phyloP scores from a whole-genome alignment of 2,797 vertebrate species.

The Diceros bicornis region DNA sequence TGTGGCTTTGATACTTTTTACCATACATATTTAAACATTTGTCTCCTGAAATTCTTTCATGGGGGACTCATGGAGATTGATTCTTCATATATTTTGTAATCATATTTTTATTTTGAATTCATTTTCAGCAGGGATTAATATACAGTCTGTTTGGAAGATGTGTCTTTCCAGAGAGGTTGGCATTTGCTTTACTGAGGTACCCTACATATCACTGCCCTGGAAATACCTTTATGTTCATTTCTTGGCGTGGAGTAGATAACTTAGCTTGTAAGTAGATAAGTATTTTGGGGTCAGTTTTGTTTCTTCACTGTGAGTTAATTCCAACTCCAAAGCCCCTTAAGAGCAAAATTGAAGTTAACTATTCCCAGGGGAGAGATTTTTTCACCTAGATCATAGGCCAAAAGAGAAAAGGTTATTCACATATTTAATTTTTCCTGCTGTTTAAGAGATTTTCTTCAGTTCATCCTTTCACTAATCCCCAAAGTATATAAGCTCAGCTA shows the following conservation, averaged over 20 bases:
- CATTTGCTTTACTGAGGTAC: slow-evolving; percentile 12
- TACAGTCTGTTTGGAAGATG: not conserved
- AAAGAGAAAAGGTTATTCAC: not conserved
- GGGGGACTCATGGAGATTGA: not conserved
- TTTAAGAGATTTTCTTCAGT: not conserved
- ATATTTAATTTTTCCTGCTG: not conserved
- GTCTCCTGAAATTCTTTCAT: not conserved
- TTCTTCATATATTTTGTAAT: slow-evolving; percentile 35
- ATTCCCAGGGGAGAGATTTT: not conserved
- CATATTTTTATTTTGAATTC: slow-evolving; percentile 33
- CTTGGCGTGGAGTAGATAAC: not conserved
- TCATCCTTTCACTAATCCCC: not conserved
- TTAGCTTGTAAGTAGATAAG: not conserved
- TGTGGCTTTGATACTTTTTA: slow-evolving; percentile 63
- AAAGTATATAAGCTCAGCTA: not conserved
- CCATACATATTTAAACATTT: slow-evolving; percentile 32
- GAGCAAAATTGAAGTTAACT: not conserved
- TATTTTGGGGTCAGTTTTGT: slow-evolving; percentile 21
- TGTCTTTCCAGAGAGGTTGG: not conserved
- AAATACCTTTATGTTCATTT: not conserved
- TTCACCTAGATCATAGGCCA: not conserved
- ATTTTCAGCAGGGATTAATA: not conserved
- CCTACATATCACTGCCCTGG: not conserved
- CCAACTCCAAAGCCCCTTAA: not conserved
- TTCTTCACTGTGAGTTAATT: not conserved